A percentile compares a stretch with the other conserved stretches of the same genome.
These are phyloP conservation scores for Ypsolopha sequella DNA, from an alignment of 2,888 invertebrate genomes.

Conservation along the genomic window DNA sequence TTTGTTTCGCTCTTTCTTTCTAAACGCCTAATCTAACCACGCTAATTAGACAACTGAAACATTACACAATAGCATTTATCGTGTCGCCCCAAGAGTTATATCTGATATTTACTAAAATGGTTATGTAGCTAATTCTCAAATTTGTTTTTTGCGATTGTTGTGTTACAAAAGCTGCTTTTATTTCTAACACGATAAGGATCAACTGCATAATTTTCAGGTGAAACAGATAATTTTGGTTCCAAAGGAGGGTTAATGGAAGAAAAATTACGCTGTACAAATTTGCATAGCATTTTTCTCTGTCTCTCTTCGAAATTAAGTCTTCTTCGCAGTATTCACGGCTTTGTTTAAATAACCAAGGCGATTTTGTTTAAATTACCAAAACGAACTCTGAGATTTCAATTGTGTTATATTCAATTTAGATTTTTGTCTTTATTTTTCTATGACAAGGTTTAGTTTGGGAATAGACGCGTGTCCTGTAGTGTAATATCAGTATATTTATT, in stretches of 20 bases:
- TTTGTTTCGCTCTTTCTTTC: constrained; percentile 45
- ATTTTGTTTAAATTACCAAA: constrained; percentile 57
- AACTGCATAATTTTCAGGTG: no score
- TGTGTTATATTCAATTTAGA: constrained; percentile 32
- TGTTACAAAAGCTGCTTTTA: no score
- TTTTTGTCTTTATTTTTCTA: constrained; percentile 3
- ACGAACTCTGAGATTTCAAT: constrained; percentile 49
- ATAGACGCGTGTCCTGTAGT: no score
- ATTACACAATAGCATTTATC: no score
- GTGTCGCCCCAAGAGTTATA: no score
- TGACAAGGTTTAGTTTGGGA: no score
- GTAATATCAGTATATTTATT: no score
- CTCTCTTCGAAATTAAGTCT: constrained; percentile 57
- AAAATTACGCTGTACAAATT: constrained; percentile 68
- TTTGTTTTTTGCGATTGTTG: no score
- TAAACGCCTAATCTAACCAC: neutral
- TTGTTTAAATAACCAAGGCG: constrained; percentile 60
- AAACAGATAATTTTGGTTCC: constrained; percentile 15
- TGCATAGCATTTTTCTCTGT: constrained; percentile 64
- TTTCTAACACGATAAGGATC: no score
- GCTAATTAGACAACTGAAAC: no score
- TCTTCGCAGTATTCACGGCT: constrained; percentile 44
- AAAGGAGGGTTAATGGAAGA: constrained; percentile 62
- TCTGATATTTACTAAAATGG: no score
- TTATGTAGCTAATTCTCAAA: no score